phyloP scores from a whole-genome alignment of 2,113 vertebrate genomes.

The Tor tambroides region DNA sequence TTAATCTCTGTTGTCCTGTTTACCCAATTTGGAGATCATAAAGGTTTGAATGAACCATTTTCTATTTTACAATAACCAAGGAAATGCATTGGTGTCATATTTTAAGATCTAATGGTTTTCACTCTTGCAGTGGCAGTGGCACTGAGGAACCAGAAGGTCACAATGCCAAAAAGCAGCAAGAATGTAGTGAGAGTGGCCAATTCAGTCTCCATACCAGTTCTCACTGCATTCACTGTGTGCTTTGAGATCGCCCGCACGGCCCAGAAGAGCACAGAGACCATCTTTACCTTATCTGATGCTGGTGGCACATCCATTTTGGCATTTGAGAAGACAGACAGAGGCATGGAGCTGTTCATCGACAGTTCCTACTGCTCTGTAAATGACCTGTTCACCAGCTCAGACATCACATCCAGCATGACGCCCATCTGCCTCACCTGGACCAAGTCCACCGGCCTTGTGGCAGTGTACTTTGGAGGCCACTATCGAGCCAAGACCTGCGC shows the following conservation, averaged over 20 bases:
- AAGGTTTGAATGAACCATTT: slow-evolving; percentile 14
- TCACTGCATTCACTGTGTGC: slow-evolving; percentile 86
- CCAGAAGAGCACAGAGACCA: slow-evolving; percentile 71
- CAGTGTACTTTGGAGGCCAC: slow-evolving; percentile 69
- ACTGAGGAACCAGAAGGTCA: slow-evolving; percentile 93
- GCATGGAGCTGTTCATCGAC: slow-evolving; percentile 72
- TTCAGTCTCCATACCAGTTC: slow-evolving; percentile 76
- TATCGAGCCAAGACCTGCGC: slow-evolving; percentile 73
- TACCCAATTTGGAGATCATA: neutral
- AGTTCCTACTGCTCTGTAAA: slow-evolving; percentile 75
- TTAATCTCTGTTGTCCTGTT: neutral
- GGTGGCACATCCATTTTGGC: slow-evolving; percentile 65
- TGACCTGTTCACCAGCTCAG: slow-evolving; percentile 63
- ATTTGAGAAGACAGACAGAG: slow-evolving; percentile 71
- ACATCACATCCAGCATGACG: slow-evolving; percentile 81
- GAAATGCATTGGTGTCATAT: neutral
- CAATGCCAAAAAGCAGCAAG: slow-evolving; percentile 68
- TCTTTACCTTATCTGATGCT: slow-evolving; percentile 80
- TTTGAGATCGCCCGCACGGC: slow-evolving; percentile 81
- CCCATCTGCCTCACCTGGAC: slow-evolving; percentile 83
- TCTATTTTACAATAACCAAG: neutral
- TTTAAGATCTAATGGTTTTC: slow-evolving; percentile 24
- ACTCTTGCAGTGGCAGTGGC: slow-evolving; percentile 85
- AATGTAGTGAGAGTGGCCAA: slow-evolving; percentile 72
- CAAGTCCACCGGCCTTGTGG: slow-evolving; percentile 69